These are phyloP conservation scores for Machimus rusticus DNA, from an alignment of 2,888 invertebrate species.

Conservation along the genomic window DNA sequence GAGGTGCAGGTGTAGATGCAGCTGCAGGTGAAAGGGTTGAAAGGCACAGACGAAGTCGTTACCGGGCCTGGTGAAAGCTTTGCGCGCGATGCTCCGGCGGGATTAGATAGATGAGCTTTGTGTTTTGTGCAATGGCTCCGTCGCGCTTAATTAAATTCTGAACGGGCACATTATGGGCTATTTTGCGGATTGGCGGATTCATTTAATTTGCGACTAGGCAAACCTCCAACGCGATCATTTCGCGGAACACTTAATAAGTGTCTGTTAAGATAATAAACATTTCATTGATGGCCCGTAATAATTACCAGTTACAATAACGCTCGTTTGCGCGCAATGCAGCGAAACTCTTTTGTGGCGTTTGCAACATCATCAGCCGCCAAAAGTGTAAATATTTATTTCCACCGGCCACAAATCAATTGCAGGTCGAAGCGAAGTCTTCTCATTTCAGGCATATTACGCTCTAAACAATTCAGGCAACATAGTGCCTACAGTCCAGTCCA, in stretches of 20 bases:
- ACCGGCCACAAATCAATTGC: neutral
- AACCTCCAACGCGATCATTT: neutral
- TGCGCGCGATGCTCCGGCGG: neutral
- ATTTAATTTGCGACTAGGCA: conserved; percentile 14
- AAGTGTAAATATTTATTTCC: neutral
- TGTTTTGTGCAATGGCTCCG: neutral
- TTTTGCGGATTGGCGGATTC: conserved; percentile 3
- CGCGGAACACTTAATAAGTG: neutral
- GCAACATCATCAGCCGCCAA: neutral
- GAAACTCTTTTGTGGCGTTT: neutral
- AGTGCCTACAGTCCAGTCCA: neutral
- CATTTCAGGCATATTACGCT: neutral
- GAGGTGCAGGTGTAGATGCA: neutral
- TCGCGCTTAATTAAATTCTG: conserved; percentile 35
- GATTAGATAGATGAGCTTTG: conserved; percentile 35
- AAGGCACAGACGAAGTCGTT: conserved; percentile 12
- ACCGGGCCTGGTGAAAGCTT: conserved; percentile 15
- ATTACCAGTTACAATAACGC: neutral
- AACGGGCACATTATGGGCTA: conserved; percentile 3
- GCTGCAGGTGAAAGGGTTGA: neutral
- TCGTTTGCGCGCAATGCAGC: neutral
- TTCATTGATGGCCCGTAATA: conserved; percentile 14
- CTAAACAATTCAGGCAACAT: neutral
- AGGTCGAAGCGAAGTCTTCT: neutral
- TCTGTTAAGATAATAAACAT: conserved; percentile 31